Base-by-base conservation (phyloP, 2,888 invertebrate species). In the Sphaeridia pumilis region DNA sequence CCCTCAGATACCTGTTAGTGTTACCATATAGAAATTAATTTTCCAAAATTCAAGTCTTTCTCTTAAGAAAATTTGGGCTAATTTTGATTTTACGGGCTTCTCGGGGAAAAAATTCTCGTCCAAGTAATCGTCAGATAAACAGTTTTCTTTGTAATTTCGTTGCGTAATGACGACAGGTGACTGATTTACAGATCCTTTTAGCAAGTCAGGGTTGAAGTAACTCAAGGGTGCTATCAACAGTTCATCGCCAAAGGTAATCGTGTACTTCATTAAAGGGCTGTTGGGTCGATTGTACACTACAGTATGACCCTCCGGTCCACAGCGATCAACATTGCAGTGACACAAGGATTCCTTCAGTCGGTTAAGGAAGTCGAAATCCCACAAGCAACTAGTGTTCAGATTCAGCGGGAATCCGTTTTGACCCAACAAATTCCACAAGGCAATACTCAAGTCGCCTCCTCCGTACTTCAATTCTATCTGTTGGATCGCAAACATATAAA, bases 41-140 rank as follows among this genome's bases (percentile, higher is more conserved):
- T n/a, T n/a, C n/a, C n/a, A n/a, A n/a, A n/a, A n/a, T n/a, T n/a
- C n/a, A n/a, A n/a, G n/a, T n/a, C n/a, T n/a, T n/a, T n/a, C n/a
- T n/a, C n/a, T n/a, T n/a, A n/a, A n/a, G n/a, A n/a, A n/a, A n/a
- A n/a, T n/a, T n/a, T n/a, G n/a, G n/a, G n/a, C n/a, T n/a, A n/a
- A n/a, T n/a, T n/a, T n/a, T n/a, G n/a, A n/a, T n/a, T n/a, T n/a
- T n/a, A 79, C 79, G 60, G 88, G 83, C 0, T 88, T 93, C 74
- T 93, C 93, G 58, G 87, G 76, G 12, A 94, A 73, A 68, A 89
- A 94, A 67, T 87, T 85, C 14, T 88, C 88, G 74, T 94, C 93
- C 68, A 89, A 88, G 2, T 90, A 90, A 72, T 94, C 94, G 70
- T 90, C 89, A 0, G 90, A 82, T 14, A 57, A 25, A 12, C 52